A percentile compares a stretch with the other conserved stretches of the same genome.
These are phyloP conservation scores for Oriolus oriolus DNA, from an alignment of 2,113 vertebrate genomes.

Conservation along the genomic window DNA sequence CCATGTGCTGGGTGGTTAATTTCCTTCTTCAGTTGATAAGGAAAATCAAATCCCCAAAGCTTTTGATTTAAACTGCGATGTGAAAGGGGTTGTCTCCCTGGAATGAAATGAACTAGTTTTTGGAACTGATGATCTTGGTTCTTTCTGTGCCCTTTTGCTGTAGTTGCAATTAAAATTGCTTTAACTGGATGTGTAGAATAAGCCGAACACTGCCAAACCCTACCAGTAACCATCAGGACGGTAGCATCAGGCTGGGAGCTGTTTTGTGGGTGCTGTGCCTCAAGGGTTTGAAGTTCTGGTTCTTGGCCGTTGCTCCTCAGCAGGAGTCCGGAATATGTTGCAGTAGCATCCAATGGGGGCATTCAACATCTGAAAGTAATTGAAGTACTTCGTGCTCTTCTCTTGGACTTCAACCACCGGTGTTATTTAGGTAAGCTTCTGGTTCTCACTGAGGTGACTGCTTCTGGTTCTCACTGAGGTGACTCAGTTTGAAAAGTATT, in stretches of 20 bases:
- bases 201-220: accelerated
- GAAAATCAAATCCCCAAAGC: not conserved
- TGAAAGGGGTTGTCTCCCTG: not conserved
- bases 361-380: not conserved
- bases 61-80: accelerated
- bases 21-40: accelerated
- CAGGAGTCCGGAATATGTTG: accelerated
- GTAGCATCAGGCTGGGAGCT: not conserved
- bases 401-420: accelerated
- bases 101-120: accelerated
- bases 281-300: accelerated
- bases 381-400: accelerated
- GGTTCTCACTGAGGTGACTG: not conserved
- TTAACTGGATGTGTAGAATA: accelerated
- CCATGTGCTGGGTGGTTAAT: accelerated
- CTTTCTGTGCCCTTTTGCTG: not conserved
- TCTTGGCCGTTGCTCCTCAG: not conserved
- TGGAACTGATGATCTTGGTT: not conserved
- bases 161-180: not conserved
- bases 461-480: not conserved
- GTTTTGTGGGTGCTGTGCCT: not conserved
- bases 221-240: accelerated
- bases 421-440: no score
- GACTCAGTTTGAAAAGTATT: accelerated
- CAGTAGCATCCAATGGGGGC: accelerated